Evolutionary conservation across 1,140 invertebrate genomes (phyloP).

Genomic region (Zaprionus davidi): DNA sequence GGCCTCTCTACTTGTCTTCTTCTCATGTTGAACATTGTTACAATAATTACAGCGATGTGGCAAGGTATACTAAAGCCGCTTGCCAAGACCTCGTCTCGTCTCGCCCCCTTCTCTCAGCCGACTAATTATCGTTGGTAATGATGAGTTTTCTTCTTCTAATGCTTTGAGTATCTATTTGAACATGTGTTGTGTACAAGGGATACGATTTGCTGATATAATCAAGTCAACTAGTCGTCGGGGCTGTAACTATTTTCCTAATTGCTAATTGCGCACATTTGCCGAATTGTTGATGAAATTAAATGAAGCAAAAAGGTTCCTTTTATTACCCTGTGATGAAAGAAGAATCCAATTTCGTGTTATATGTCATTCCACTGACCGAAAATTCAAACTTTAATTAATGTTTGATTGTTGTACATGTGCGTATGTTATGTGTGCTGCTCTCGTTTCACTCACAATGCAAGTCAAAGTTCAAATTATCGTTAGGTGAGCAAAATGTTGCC

Average conservation of each 20-base stretch:
- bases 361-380: neutral
- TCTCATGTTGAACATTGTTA: neutral
- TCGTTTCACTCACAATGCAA: neutral
- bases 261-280: conserved; percentile 4
- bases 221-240: neutral
- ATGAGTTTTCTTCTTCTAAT: neutral
- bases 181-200: neutral
- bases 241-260: neutral
- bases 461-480: conserved; percentile 7
- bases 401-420: neutral
- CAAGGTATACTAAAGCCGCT: neutral
- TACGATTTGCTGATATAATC: conserved; percentile 1
- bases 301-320: neutral
- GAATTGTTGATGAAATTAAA: conserved; percentile 1
- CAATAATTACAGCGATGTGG: conserved; percentile 5
- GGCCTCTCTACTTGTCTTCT: neutral
- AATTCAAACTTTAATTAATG: neutral
- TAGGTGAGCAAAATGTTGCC: no score
- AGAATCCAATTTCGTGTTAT: neutral
- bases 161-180: neutral
- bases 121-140: conserved; percentile 3
- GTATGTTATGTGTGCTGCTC: neutral
- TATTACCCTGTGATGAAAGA: neutral
- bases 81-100: neutral
- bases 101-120: neutral